These are phyloP conservation scores for Peromyscus maniculatus DNA, from an alignment of 2,113 vertebrate genomes.

Conservation along the genomic window DNA sequence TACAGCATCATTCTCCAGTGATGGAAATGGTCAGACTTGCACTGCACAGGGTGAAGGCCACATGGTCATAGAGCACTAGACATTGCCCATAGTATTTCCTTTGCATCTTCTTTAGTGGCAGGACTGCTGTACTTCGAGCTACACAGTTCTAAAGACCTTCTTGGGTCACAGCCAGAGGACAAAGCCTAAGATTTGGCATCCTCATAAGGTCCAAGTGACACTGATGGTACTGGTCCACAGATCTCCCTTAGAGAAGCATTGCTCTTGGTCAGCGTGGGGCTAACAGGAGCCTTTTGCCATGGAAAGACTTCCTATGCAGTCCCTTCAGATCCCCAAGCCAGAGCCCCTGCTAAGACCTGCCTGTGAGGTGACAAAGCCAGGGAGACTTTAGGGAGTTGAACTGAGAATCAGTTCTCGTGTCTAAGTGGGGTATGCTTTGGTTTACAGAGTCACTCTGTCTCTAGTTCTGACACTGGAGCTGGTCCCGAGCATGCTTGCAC, in stretches of 20 bases:
- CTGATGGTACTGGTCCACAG: not conserved
- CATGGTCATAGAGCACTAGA: not conserved
- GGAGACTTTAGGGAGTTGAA: not conserved
- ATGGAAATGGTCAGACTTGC: not conserved
- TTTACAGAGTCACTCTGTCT: not conserved
- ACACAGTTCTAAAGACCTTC: not conserved
- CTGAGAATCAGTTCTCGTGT: not conserved
- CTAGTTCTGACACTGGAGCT: not conserved
- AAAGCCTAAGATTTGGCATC: not conserved
- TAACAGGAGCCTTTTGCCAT: not conserved
- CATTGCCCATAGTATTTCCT: not conserved
- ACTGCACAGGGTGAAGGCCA: not conserved
- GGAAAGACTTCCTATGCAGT: not conserved
- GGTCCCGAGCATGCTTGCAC: not conserved
- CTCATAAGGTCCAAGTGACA: not conserved
- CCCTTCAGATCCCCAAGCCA: not conserved
- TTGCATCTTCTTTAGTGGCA: not conserved
- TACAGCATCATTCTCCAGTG: not conserved
- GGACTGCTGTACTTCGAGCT: not conserved
- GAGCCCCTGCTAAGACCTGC: not conserved
- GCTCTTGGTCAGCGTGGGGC: not conserved
- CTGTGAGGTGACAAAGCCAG: not conserved
- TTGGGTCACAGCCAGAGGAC: not conserved
- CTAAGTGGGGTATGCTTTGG: not conserved
- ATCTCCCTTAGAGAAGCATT: not conserved